These are phyloP conservation scores for Sesamia inferens DNA, from an alignment of 2,888 invertebrate genomes.

Conservation along the genomic window DNA sequence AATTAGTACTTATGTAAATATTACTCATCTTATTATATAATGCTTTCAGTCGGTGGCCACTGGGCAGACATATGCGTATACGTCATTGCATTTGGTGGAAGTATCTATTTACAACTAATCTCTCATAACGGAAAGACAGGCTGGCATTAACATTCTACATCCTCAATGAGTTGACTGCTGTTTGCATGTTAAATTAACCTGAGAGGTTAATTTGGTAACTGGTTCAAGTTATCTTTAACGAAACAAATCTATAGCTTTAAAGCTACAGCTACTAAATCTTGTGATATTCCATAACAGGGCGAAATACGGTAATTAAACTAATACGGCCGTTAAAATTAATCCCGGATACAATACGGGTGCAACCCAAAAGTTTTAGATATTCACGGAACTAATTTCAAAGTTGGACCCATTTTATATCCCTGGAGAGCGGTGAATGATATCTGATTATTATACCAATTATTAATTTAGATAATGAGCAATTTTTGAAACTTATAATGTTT, in stretches of 20 bases:
- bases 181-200: slow-evolving; percentile 19
- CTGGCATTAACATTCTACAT: neutral
- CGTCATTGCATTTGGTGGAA: neutral
- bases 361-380: slow-evolving; percentile 79
- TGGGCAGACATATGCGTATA: neutral
- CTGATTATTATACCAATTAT: slow-evolving; percentile 61
- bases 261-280: slow-evolving; percentile 38
- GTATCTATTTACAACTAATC: neutral
- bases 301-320: slow-evolving; percentile 55
- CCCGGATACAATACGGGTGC: slow-evolving; percentile 69
- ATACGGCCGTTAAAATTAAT: slow-evolving; percentile 71
- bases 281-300: slow-evolving; percentile 25
- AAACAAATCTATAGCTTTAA: slow-evolving; percentile 4
- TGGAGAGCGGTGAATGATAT: slow-evolving; percentile 68
- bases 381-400: slow-evolving; percentile 78
- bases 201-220: too few relatives aligned
- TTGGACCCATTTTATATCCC: slow-evolving; percentile 71
- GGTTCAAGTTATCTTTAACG: slow-evolving; percentile 18
- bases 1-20: too few relatives aligned
- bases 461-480: slow-evolving; percentile 40
- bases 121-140: neutral
- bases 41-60: neutral
- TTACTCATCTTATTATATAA: too few relatives aligned
- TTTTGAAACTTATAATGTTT: slow-evolving; percentile 24
- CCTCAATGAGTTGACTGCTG: neutral